Conservation (phyloP, 2,113 vertebrate species). For the Camelus bactrianus region DNA sequence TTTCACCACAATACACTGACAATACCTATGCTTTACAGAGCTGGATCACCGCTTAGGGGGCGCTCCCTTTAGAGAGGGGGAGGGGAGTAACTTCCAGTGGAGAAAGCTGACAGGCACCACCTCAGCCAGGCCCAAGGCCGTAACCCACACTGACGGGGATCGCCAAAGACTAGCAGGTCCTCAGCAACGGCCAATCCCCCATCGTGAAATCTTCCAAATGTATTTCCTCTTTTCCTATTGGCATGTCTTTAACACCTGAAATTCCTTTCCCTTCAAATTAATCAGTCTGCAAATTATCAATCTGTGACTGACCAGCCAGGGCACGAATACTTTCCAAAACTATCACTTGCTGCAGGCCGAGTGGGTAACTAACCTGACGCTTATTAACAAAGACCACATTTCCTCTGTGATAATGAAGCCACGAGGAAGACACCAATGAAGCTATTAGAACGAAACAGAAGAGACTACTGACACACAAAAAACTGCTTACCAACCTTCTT, state of each 20-base stretch:
- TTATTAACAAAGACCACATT: background rate
- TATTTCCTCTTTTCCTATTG: background rate
- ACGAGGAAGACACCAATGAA: background rate
- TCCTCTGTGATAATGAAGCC: background rate
- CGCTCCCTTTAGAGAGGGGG: background rate
- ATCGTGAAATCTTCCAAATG: background rate
- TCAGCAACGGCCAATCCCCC: background rate
- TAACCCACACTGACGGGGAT: background rate
- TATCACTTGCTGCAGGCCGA: background rate
- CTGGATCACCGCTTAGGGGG: background rate
- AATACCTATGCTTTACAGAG: conserved; percentile 41
- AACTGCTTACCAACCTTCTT: background rate
- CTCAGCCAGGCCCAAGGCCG: background rate
- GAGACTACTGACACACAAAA: background rate
- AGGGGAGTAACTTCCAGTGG: background rate
- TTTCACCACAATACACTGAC: conserved; percentile 29
- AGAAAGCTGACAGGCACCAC: background rate
- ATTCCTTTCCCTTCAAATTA: background rate
- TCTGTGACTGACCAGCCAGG: background rate
- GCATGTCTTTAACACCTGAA: background rate
- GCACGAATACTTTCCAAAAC: background rate
- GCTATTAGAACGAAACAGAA: background rate
- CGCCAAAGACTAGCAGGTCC: background rate
- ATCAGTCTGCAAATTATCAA: background rate
- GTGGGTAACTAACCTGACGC: background rate